Conservation (phyloP, 2,888 invertebrate genomes). For the Mactromeris polynyma region DNA sequence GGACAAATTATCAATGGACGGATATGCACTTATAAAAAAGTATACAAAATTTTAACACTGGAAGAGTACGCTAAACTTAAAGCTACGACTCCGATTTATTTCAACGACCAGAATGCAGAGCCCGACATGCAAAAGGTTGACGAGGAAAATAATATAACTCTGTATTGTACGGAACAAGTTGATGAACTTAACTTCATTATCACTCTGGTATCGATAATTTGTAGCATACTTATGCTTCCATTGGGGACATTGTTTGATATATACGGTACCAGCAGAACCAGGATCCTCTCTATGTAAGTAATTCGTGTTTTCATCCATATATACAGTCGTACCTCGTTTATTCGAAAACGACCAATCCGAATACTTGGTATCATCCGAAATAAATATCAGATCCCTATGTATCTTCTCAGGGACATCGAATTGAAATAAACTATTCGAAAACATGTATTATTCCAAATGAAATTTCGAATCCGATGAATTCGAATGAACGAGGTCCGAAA, state of each 20-base stretch:
- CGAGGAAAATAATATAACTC: background rate
- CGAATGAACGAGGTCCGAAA: too few relatives aligned
- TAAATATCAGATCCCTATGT: too few relatives aligned
- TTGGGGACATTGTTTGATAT: constrained; percentile 78
- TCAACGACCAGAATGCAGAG: background rate
- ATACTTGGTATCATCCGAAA: too few relatives aligned
- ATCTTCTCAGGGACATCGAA: too few relatives aligned
- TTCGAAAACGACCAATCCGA: too few relatives aligned
- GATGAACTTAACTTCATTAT: constrained; percentile 71
- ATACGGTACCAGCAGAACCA: constrained; percentile 78
- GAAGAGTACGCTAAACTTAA: constrained; percentile 30
- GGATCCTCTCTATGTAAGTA: constrained; percentile 76
- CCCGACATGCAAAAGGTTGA: background rate
- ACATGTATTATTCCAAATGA: too few relatives aligned
- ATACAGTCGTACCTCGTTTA: too few relatives aligned
- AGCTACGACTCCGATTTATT: background rate
- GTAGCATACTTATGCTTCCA: constrained; percentile 75
- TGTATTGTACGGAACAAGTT: constrained; percentile 68
- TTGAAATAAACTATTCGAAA: too few relatives aligned
- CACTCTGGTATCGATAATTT: constrained; percentile 69
- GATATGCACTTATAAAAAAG: constrained; percentile 38
- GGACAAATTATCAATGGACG: background rate
- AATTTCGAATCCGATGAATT: too few relatives aligned
- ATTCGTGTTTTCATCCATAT: background rate
- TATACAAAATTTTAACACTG: constrained; percentile 26